Evolutionary conservation across 2,113 vertebrate species (phyloP), one percentile per base, ranked within the genome.

Genomic region (Sturnira hondurensis): DNA sequence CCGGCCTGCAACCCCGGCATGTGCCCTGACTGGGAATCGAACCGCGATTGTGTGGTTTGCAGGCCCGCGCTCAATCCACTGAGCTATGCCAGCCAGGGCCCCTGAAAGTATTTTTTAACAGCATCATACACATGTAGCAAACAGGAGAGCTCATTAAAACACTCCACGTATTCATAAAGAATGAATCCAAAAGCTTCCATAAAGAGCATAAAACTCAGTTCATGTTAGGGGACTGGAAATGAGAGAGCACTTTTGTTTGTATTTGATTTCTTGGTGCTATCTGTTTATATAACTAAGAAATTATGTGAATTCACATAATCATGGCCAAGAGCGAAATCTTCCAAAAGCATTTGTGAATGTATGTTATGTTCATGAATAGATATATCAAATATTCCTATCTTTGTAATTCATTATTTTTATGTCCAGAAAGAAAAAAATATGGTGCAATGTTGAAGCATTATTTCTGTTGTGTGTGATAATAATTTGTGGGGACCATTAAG

Each of bases 271-370:
- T 61, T 94, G 84, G 20, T 70, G 5, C 65, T 61, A 5, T 90
- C 82, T 68, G 74, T 96, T 95, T 56, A 52, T 78, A 61, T 73
- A 83, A 86, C n/a, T 38, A 93, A 96, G 78, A 96, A 91, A 71
- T 88, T 33, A 95, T 86, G 20, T 47, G 52, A 76, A 90, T 58
- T 94, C 15, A 91, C 67, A 85, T 73, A 90, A 89, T 58, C 14
- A 0, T 63, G 68, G 38, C 16, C 19, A 71, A 73, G 22, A 91
- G 84, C 67, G 71, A 89, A 12, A 17, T 73, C 78, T 87, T 93
- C 33, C 17, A 88, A 24, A 83, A 89, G 45, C 12, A 2, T 1
- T 6, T 68, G 24, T 43, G 24, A 77, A 17, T 19, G 0, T 90
- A 80, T 68, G 11, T 91, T 47, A 63, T 71, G 47, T 77, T 92